These are phyloP conservation scores for Dendronephthya gigantea DNA, from an alignment of 64 coral and sea anemone species.

Conservation along the genomic window DNA sequence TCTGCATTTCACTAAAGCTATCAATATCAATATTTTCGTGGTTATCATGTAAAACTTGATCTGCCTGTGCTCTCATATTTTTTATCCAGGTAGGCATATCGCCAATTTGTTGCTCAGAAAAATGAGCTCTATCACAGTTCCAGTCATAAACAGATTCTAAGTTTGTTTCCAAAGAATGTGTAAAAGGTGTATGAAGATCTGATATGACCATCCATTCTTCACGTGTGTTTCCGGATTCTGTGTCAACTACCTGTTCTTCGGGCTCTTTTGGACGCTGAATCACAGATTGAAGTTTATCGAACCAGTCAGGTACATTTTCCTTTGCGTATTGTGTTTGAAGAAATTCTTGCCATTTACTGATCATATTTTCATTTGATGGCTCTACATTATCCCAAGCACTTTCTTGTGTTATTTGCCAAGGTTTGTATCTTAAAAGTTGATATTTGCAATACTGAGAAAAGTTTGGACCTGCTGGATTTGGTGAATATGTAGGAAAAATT, in stretches of 20 bases:
- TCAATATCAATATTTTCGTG: too few relatives aligned
- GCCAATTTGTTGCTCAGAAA: conserved; percentile 19
- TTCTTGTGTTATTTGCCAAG: conserved; percentile 4
- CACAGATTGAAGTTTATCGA: too few relatives aligned
- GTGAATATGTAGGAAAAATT: conserved; percentile 29
- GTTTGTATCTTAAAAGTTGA: conserved; percentile 19
- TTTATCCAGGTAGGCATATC: conserved; percentile 27
- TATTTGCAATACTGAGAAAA: conserved; percentile 26
- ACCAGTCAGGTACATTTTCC: not conserved
- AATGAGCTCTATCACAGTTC: conserved; percentile 13
- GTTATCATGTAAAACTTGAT: too few relatives aligned
- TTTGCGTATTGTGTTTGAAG: not conserved
- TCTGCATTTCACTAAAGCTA: too few relatives aligned
- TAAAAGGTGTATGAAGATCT: not conserved
- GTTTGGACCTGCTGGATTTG: conserved; percentile 24
- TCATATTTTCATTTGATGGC: not conserved
- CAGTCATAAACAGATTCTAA: conserved; percentile 15
- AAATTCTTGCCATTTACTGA: conserved; percentile 13
- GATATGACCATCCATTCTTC: conserved; percentile 7
- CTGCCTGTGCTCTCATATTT: not conserved
- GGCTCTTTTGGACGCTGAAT: too few relatives aligned
- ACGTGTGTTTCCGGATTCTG: too few relatives aligned
- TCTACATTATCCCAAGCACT: conserved; percentile 19
- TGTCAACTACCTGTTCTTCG: too few relatives aligned
- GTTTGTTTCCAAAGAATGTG: not conserved